Evolutionary conservation across 2,797 vertebrate genomes (phyloP), one percentile per base, ranked within the genome.

Genomic region (Lithobates pipiens): DNA sequence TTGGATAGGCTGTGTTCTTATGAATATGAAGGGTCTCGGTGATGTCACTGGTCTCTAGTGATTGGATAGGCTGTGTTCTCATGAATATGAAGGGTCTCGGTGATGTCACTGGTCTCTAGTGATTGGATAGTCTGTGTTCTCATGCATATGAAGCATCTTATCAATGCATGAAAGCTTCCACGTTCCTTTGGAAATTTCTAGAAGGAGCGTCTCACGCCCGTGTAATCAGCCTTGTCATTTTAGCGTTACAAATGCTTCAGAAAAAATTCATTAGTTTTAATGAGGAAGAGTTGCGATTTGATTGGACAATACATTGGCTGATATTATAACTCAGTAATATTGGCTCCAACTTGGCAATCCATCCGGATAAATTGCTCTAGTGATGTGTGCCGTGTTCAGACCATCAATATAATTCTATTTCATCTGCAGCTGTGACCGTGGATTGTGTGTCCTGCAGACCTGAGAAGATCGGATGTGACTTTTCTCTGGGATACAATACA

Each of bases 341-440:
- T 76, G 75, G 34, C 50, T 18, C 73, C 25, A 34, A 39, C 15
- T 32, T 29, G 32, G 46, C 27, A 76, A 76, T 76, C 44, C 44
- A 76, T 76, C 73, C 73, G 16, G 32, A 76, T 29, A 57, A 76
- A 76, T 76, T 25, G 21, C 32, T 77, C 3, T 77, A 77, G 5
- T 63, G 75, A 77, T 34, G 34, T 5, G 27, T 36, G 27, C 75
- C 18, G 1, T 29, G 34, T 63, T 13, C 32, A 63, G n/a, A 9
- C 75, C 54, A n/a, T 77, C 21, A 11, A 32, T 27, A 11, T 80
- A 69, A 34, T 50, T 67, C 67, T 50, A 54, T 61, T 18, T 36
- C 21, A 34, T 7, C 5, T 36, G 21, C 75, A 16, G 23, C 18
- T 6, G 13, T 13, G 32, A 77, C 54, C 32, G 36, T 63, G 3